Conservation (phyloP, 2,113 vertebrate genomes). For the Dipodomys stephensi region DNA sequence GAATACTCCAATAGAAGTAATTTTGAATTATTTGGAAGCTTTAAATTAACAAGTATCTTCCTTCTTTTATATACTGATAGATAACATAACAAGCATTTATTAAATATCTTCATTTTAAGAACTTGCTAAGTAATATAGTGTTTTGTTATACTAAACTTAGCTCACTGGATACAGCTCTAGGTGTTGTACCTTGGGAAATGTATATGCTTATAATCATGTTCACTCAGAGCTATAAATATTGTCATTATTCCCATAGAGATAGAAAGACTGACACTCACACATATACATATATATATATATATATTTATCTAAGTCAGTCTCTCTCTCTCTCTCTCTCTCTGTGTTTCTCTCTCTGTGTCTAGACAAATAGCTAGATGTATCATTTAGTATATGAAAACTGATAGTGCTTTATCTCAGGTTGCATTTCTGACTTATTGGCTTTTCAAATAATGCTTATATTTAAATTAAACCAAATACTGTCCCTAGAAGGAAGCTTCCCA, state of each 20-base stretch:
- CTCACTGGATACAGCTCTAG: background rate
- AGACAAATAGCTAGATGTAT: background rate
- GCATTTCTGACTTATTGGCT: background rate
- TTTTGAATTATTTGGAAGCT: constrained; percentile 21
- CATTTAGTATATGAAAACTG: background rate
- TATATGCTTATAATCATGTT: background rate
- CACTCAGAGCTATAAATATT: background rate
- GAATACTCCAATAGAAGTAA: background rate
- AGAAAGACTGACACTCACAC: background rate
- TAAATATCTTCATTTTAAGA: constrained; percentile 1
- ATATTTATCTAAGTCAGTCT: no score
- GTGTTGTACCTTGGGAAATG: background rate
- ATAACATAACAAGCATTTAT: background rate
- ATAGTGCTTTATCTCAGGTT: background rate
- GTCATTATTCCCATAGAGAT: background rate
- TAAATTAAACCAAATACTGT: constrained; percentile 20
- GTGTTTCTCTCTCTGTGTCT: no score
- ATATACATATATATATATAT: background rate
- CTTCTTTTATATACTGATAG: constrained; percentile 10
- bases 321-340: no score
- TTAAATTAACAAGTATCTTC: background rate
- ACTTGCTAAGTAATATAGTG: background rate
- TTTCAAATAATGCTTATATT: background rate
- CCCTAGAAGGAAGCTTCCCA: background rate
- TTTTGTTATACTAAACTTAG: background rate